phyloP scores from a whole-genome alignment of 2,888 invertebrate genomes.

The Aricia artaxerxes region DNA sequence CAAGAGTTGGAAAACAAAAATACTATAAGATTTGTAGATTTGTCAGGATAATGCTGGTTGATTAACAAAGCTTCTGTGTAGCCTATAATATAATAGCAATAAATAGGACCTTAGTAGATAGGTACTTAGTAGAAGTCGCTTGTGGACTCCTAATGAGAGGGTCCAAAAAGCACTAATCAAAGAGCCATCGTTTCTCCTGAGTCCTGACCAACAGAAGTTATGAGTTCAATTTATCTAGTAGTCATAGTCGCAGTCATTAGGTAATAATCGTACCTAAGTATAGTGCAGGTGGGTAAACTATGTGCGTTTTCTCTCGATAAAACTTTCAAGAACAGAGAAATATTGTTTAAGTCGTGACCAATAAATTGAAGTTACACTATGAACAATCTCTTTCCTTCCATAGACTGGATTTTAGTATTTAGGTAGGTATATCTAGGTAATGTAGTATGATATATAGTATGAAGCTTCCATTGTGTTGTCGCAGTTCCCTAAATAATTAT shows the following conservation, averaged over 20 bases:
- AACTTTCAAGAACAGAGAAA: slow-evolving; percentile 29
- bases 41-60: no score
- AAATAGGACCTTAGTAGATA: no score
- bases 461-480: slow-evolving; percentile 22
- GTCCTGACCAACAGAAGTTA: background rate
- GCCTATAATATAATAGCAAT: no score
- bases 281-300: slow-evolving; percentile 15
- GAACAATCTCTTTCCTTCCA: background rate
- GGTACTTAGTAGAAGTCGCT: no score
- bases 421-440: background rate
- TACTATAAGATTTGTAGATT: no score
- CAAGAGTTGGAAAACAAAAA: no score
- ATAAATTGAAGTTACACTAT: slow-evolving; percentile 27
- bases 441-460: background rate
- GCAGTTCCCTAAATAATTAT: slow-evolving; percentile 19
- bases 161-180: no score
- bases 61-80: no score
- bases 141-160: no score
- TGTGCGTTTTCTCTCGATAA: slow-evolving; percentile 19
- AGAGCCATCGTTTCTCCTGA: no score
- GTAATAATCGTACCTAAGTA: slow-evolving; percentile 1
- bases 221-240: background rate
- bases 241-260: background rate
- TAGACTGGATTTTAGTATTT: background rate
- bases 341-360: slow-evolving; percentile 27